phyloP scores from a whole-genome alignment of 92 coral and sea anemone genomes.

The Palythoa grandiflora region DNA sequence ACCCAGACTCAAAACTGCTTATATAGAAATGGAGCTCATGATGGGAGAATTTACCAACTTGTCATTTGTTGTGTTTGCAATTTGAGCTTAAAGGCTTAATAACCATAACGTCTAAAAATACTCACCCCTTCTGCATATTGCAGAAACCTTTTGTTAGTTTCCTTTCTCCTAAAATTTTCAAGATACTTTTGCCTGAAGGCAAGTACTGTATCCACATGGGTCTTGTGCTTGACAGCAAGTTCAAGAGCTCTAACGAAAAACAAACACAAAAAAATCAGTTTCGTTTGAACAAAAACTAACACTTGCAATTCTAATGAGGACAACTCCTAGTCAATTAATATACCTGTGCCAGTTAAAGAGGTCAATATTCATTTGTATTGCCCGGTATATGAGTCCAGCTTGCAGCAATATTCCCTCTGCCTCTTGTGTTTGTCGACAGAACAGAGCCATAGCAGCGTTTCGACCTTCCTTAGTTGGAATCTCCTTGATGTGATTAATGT shows the following conservation, averaged over 20 bases:
- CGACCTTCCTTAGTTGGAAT: constrained; percentile 98
- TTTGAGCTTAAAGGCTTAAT: background rate
- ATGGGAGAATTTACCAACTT: too few species aligned
- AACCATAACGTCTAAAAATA: background rate
- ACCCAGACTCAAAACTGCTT: too few species aligned
- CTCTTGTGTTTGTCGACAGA: constrained; percentile 93
- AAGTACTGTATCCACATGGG: constrained; percentile 98
- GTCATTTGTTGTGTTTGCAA: too few species aligned
- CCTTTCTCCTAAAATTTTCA: constrained; percentile 91
- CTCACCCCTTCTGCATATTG: constrained; percentile 99
- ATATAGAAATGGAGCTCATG: too few species aligned
- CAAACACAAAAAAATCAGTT: background rate
- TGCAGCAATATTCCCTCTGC: constrained; percentile 93
- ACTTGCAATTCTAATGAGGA: background rate
- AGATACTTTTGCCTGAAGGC: constrained; percentile 92
- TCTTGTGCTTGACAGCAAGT: constrained; percentile 98
- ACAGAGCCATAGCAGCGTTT: constrained; percentile 98
- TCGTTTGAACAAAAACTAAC: background rate
- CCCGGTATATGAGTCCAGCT: constrained; percentile 92
- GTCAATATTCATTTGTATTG: constrained; percentile 96
- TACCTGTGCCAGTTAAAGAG: constrained; percentile 99
- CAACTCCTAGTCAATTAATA: background rate
- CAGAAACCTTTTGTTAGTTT: constrained; percentile 84
- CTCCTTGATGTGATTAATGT: constrained; percentile 97
- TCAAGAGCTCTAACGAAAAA: constrained; percentile 83